phyloP scores from a whole-genome alignment of 2,888 invertebrate species.

The Siphonodentalium dalli region DNA sequence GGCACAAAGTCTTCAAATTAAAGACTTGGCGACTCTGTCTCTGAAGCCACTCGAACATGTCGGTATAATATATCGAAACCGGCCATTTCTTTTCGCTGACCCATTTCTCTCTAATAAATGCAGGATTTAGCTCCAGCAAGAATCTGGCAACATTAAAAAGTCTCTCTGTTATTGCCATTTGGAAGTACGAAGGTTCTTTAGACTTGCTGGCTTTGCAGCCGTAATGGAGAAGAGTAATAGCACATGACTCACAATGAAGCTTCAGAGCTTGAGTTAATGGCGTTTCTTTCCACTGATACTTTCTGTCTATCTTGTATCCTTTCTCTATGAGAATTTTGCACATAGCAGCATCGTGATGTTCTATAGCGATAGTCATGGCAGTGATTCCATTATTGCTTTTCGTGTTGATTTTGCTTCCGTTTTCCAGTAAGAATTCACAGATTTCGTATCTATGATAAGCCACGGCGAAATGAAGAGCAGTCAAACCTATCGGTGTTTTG shows the following conservation, averaged over 20 bases:
- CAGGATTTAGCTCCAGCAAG: slow-evolving; percentile 46
- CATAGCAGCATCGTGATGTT: slow-evolving; percentile 53
- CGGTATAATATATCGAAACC: slow-evolving; percentile 51
- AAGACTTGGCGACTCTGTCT: slow-evolving; percentile 35
- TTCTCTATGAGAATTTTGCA: slow-evolving; percentile 46
- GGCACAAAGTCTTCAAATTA: slow-evolving; percentile 40
- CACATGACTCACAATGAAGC: slow-evolving; percentile 52
- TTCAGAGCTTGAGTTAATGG: slow-evolving; percentile 56
- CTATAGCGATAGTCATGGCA: slow-evolving; percentile 56
- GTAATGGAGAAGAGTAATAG: slow-evolving; percentile 52
- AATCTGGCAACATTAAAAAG: slow-evolving; percentile 43
- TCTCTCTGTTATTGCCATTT: slow-evolving; percentile 49
- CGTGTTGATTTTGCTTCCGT: slow-evolving; percentile 44
- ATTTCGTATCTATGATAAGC: slow-evolving; percentile 53
- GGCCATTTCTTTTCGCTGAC: slow-evolving; percentile 41
- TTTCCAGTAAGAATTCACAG: slow-evolving; percentile 47
- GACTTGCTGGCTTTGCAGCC: slow-evolving; percentile 44
- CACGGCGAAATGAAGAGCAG: slow-evolving; percentile 55
- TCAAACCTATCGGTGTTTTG: slow-evolving; percentile 49
- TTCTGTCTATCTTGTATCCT: slow-evolving; percentile 53
- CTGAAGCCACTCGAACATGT: slow-evolving; percentile 44
- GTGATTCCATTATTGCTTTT: slow-evolving; percentile 52
- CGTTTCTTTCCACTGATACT: slow-evolving; percentile 53
- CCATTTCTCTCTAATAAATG: slow-evolving; percentile 52
- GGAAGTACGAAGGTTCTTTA: slow-evolving; percentile 44